Base-by-base conservation (phyloP, 1,140 invertebrate genomes). In the Neelides sp. region DNA sequence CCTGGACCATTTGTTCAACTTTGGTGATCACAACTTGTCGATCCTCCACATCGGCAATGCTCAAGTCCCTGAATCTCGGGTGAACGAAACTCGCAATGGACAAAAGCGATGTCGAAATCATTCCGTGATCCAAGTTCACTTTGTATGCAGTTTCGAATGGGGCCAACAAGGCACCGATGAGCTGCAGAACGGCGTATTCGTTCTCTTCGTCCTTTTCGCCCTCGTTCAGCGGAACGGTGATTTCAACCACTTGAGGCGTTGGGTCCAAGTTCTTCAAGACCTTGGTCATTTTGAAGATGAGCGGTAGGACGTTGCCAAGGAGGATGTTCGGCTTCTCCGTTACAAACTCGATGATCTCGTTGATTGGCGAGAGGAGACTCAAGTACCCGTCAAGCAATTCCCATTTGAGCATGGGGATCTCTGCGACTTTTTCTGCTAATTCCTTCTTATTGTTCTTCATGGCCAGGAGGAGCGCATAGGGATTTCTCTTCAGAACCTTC, bases 321-420 rank as follows among this genome's bases (percentile, higher is more conserved):
- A 8, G 27, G 12, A 46, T 20, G 5, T 13, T 46, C 4, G 23
- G n/a, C n/a, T 30, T 22, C 17, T 46, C 44, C n/a, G 13, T 13
- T 10, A 30, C 10, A 4, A 46, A 32, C 12, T 46, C 44, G 23
- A 46, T 46, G 17, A 46, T 22, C n/a, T 46, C 44, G 17, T 46
- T 46, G 3, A 46, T n/a, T 7, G 44, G 44, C 4, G 44, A 34
- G 17, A 46, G 17, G 24, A 46, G 44, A 4, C 13, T 32, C 4
- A 20, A n/a, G 4, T 32, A 19, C 4, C 8, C 28, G 4, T 13
- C 13, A 4, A 46, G 44, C 17, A 32, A 46, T 19, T 34, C 19
- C 44, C 28, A 34, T n/a, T n/a, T n/a, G n/a, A n/a, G n/a, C n/a
- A n/a, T n/a, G 4, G 23, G 24, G 10, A 46, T 23, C 27, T 32